Conservation (phyloP, 2,888 invertebrate genomes). For the Spodoptera picta region DNA sequence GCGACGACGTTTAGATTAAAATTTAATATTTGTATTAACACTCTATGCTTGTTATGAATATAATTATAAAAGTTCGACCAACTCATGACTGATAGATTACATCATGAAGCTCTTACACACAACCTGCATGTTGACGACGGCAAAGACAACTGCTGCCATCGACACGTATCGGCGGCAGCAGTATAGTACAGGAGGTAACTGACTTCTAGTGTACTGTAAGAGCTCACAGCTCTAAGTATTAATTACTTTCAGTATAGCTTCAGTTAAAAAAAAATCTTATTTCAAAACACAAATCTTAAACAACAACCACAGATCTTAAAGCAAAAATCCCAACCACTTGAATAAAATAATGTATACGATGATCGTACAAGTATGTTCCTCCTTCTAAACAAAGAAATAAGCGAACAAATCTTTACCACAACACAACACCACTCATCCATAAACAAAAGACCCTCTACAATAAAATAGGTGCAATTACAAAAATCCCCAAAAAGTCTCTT, state of each 20-base stretch:
- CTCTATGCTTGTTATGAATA: slow-evolving; percentile 74
- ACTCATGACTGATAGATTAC: slow-evolving; percentile 14
- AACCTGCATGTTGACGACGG: too few relatives aligned
- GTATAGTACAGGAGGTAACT: too few relatives aligned
- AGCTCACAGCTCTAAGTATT: too few relatives aligned
- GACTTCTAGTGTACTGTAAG: too few relatives aligned
- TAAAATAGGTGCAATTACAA: slow-evolving; percentile 76
- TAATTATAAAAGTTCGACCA: slow-evolving; percentile 53
- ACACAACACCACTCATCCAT: slow-evolving; percentile 56
- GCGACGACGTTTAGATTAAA: slow-evolving; percentile 82
- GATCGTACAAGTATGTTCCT: too few relatives aligned
- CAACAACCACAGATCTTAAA: too few relatives aligned
- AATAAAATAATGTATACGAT: not conserved
- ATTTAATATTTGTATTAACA: slow-evolving; percentile 84
- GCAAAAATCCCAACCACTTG: not conserved
- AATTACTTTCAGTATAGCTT: too few relatives aligned
- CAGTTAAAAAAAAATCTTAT: too few relatives aligned
- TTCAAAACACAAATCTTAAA: too few relatives aligned
- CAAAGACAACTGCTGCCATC: too few relatives aligned
- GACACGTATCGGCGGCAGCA: too few relatives aligned
- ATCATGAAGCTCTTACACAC: too few relatives aligned
- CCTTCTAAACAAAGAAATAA: slow-evolving; percentile 6
- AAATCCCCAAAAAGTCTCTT: slow-evolving; percentile 66
- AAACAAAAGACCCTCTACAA: slow-evolving; percentile 62
- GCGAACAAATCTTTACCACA: slow-evolving; percentile 40